Evolutionary conservation across 2,113 vertebrate genomes (phyloP).

Genomic region (Ctenomys sociabilis): DNA sequence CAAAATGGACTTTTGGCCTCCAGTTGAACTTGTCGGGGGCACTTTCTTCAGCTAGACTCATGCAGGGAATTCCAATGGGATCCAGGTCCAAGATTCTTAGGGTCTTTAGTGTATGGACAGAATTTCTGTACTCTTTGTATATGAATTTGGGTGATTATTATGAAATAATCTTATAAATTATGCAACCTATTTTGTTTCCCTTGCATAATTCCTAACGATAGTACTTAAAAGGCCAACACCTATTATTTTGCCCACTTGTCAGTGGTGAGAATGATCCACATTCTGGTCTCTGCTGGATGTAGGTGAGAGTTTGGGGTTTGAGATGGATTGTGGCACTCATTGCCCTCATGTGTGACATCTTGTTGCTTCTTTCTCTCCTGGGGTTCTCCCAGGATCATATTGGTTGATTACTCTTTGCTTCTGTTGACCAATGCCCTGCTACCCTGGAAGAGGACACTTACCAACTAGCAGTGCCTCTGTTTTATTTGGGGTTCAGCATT

Average conservation of each 20-base stretch:
- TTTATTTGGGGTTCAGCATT: background rate
- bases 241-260: background rate
- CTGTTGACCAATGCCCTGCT: background rate
- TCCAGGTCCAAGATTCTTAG: too few relatives aligned
- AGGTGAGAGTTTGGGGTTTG: background rate
- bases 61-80: too few relatives aligned
- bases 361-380: background rate
- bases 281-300: background rate
- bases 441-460: background rate
- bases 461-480: background rate
- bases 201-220: too few relatives aligned
- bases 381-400: background rate
- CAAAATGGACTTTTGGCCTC: too few relatives aligned
- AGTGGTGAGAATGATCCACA: background rate
- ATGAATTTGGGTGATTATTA: too few relatives aligned
- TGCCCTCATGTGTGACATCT: background rate
- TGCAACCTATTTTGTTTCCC: too few relatives aligned
- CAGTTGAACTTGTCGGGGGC: too few relatives aligned
- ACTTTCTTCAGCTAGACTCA: too few relatives aligned
- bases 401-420: background rate
- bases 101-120: too few relatives aligned
- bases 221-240: background rate
- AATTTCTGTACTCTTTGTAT: too few relatives aligned
- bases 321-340: background rate
- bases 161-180: too few relatives aligned